These are phyloP conservation scores for Corvus hawaiiensis DNA, from an alignment of 2,113 vertebrate genomes.

Conservation along the genomic window DNA sequence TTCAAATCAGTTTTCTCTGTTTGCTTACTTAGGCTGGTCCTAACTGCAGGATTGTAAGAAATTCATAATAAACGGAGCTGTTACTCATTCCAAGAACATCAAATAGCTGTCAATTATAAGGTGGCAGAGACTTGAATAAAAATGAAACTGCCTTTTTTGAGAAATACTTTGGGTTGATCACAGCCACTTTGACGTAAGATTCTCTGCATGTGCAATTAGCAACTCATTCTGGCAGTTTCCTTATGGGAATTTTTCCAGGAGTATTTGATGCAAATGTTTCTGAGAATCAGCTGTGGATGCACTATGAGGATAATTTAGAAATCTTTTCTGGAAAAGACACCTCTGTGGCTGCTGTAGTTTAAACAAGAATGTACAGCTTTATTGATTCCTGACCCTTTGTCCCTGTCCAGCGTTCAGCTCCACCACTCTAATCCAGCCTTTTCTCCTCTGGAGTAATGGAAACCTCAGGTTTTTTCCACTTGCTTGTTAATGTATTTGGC, in stretches of 20 bases:
- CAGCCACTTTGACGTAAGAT: background rate
- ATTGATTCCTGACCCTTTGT: background rate
- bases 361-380: background rate
- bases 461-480: background rate
- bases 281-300: background rate
- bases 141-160: background rate
- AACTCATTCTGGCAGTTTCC: conserved; percentile 3
- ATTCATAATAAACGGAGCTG: background rate
- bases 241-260: background rate
- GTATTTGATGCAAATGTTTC: background rate
- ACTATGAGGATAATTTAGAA: background rate
- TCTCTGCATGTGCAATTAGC: background rate
- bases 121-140: conserved; percentile 6
- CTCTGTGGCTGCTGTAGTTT: background rate
- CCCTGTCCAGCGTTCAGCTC: background rate
- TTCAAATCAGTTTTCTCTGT: background rate
- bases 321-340: background rate
- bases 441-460: background rate
- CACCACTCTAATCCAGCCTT: background rate
- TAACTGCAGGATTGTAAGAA: background rate
- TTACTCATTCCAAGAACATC: background rate
- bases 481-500: background rate
- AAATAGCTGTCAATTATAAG: background rate
- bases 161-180: background rate
- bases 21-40: background rate